Base-by-base conservation (phyloP, 2,113 vertebrate genomes). In the Thalassarche chlororhynchos region DNA sequence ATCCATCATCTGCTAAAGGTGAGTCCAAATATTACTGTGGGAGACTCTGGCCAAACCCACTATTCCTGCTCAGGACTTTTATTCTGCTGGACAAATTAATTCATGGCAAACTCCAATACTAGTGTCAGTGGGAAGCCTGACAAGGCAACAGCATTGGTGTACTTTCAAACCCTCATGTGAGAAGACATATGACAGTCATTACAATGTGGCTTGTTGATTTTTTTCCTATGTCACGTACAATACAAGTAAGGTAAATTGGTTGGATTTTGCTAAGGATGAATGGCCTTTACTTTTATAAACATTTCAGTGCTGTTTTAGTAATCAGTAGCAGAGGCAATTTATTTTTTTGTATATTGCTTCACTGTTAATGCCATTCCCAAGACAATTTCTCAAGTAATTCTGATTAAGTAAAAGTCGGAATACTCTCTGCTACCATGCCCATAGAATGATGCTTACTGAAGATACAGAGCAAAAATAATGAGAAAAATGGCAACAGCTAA, bases 401-500 rank as follows among this genome's bases (percentile, higher is more conserved):
- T 90, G 79, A 87, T 89, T 90, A 93, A 96, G 60, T 77, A 78
- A 54, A 92, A 90, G 46, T 92, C 9, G 1, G 87, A 89, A 32
- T 75, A 28, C 12, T 44, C 65, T 75, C 85, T 88, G 29, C 93
- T 87, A 28, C 79, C 38, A 14, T 95, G 51, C 31, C 71, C 40
- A 36, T 40, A n/a, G 91, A 83, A 84, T 83, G 40, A 70, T 64
- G 31, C 47, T 68, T 23, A 32, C 34, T 60, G 77, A 92, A 88
- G 40, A 80, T 36, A 60, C 12, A 75, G 74, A 87, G 54, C 26
- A 84, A 84, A 88, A 95, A 51, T 51, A 87, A 91, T 70, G 75
- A 84, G 83, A 66, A 68, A 95, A 95, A 84, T 84, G 58, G 64
- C 75, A 92, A 77, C 49, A 89, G 32, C 61, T 80, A 84, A 91